Conservation (phyloP, 1,140 invertebrate genomes). For the Venustaconcha ellipsiformis region DNA sequence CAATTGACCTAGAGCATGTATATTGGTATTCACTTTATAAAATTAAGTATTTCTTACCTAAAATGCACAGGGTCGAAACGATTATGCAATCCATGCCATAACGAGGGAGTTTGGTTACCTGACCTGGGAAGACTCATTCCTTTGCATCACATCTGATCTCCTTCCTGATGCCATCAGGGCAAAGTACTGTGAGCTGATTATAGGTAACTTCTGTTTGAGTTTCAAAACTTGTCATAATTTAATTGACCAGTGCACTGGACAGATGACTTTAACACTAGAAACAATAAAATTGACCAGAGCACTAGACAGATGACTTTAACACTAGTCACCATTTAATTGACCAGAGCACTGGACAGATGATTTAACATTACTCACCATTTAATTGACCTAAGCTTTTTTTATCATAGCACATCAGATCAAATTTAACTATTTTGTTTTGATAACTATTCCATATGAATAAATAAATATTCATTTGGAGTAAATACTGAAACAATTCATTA, state of each 20-base stretch:
- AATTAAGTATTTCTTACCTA: no score
- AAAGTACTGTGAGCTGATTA: constrained; percentile 68
- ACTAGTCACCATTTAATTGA: background rate
- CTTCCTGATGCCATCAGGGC: constrained; percentile 65
- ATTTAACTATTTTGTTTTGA: no score
- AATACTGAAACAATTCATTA: no score
- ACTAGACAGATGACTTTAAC: background rate
- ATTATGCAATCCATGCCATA: constrained; percentile 66
- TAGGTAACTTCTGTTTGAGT: constrained; percentile 40
- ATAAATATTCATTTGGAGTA: no score
- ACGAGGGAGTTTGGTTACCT: constrained; percentile 67
- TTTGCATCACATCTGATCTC: constrained; percentile 63
- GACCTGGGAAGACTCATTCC: constrained; percentile 68
- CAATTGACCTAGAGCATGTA: no score
- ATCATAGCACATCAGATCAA: no score
- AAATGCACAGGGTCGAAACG: constrained; percentile 63
- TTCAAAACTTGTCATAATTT: no score
- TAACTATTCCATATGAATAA: no score
- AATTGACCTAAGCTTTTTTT: no score
- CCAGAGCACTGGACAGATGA: no score
- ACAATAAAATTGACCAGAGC: background rate
- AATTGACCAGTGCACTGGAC: background rate
- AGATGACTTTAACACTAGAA: background rate
- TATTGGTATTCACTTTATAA: no score
- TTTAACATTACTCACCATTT: no score